Conservation (phyloP, 2,888 invertebrate species). For the Ophioninae sp. region DNA sequence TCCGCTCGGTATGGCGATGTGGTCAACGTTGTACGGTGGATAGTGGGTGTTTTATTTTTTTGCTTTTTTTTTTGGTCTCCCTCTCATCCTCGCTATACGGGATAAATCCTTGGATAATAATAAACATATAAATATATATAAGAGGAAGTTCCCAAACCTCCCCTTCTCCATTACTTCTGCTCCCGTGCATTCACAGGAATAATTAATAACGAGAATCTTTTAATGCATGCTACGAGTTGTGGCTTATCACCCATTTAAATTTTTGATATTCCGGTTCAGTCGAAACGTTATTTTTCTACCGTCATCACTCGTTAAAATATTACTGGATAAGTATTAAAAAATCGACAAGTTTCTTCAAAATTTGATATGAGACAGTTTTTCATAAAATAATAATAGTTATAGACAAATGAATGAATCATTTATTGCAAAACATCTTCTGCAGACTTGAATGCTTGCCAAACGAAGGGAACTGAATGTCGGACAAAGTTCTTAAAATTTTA, state of each 20-base stretch:
- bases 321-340: too few species aligned
- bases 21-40: slow-evolving; percentile 21
- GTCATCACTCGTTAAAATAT: too few species aligned
- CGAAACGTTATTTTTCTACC: not conserved
- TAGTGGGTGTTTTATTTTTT: slow-evolving; percentile 1
- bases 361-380: too few species aligned
- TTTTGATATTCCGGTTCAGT: not conserved
- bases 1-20: not conserved
- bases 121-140: not conserved
- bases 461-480: too few species aligned
- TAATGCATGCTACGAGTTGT: not conserved
- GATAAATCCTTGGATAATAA: not conserved
- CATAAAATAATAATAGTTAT: too few species aligned
- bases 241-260: not conserved
- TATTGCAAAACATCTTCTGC: too few species aligned
- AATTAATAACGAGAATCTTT: not conserved
- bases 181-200: not conserved
- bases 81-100: not conserved
- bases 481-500: too few species aligned
- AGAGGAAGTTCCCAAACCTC: not conserved
- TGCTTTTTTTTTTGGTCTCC: slow-evolving; percentile 7
- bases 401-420: too few species aligned
- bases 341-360: too few species aligned
- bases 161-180: not conserved
- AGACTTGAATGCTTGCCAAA: too few species aligned